These are phyloP conservation scores for Drosophila hydei DNA, from an alignment of 1,140 invertebrate genomes.

Conservation along the genomic window DNA sequence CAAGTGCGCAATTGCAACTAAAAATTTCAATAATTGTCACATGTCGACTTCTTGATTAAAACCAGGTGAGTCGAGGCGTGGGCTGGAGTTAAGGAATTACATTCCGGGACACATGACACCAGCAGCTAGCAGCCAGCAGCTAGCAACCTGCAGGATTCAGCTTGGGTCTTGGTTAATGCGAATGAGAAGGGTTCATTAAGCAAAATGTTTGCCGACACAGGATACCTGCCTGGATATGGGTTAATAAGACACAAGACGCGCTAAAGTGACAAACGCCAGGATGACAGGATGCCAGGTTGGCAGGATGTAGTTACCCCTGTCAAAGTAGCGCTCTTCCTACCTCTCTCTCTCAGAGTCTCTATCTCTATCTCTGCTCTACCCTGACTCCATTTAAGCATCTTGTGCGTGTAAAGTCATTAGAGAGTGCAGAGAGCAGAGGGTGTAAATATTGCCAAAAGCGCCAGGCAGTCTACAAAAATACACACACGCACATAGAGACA, in stretches of 20 bases:
- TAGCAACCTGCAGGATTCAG: constrained; percentile 19
- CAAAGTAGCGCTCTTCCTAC: too few species aligned
- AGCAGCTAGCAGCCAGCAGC: constrained; percentile 8
- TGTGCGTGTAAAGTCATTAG: constrained; percentile 72
- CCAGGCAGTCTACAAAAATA: constrained; percentile 29
- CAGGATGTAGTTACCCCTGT: background rate
- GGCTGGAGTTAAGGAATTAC: constrained; percentile 26
- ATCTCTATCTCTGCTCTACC: too few species aligned
- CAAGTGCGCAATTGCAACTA: constrained; percentile 35
- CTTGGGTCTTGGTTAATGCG: constrained; percentile 4
- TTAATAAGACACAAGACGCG: constrained; percentile 72
- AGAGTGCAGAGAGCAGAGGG: constrained; percentile 36
- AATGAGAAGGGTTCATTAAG: constrained; percentile 72
- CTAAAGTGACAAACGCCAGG: constrained; percentile 43
- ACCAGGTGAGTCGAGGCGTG: constrained; percentile 27
- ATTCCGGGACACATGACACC: constrained; percentile 16
- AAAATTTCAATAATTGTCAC: constrained; percentile 79
- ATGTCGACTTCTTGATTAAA: constrained; percentile 78
- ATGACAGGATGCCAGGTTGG: background rate
- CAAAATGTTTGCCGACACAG: constrained; percentile 50
- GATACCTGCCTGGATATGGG: constrained; percentile 64
- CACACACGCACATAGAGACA: constrained; percentile 35
- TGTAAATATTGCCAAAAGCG: constrained; percentile 46
- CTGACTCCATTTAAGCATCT: constrained; percentile 51
- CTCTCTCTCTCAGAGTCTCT: too few species aligned